These are phyloP conservation scores for Ramazzottius varieornatus DNA, from an alignment of 2,888 invertebrate species.

Conservation along the genomic window DNA sequence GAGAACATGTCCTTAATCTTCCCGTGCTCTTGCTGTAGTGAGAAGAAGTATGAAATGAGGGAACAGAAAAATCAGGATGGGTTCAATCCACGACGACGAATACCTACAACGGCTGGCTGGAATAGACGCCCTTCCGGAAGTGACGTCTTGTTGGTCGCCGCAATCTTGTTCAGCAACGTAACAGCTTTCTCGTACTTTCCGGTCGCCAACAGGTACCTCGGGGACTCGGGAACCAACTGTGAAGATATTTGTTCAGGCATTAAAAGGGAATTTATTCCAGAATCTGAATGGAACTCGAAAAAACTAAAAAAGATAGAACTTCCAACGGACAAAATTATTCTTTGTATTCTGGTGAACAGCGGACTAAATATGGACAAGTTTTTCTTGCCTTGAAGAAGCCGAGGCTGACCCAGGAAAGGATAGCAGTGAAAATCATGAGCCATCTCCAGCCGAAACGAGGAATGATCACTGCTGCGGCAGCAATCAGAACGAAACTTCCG, in stretches of 20 bases:
- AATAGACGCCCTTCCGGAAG: conserved; percentile 15
- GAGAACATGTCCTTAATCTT: conserved; percentile 15
- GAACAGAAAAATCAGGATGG: too few species aligned
- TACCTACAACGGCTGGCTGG: conserved; percentile 8
- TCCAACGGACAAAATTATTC: not conserved
- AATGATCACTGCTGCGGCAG: conserved; percentile 16
- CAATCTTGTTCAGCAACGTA: conserved; percentile 13
- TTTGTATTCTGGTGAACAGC: not conserved
- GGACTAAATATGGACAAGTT: too few species aligned
- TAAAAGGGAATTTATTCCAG: not conserved
- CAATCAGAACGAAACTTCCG: conserved; percentile 19
- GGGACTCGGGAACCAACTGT: conserved; percentile 21
- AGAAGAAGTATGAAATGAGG: too few species aligned
- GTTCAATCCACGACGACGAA: too few species aligned
- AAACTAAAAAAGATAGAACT: not conserved
- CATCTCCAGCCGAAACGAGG: conserved; percentile 20
- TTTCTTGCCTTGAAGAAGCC: conserved; percentile 15
- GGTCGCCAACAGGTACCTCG: conserved; percentile 19
- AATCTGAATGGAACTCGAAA: not conserved
- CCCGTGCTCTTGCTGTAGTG: conserved; percentile 6
- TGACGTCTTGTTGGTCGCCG: conserved; percentile 13
- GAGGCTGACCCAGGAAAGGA: conserved; percentile 16
- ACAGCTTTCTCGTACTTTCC: conserved; percentile 16
- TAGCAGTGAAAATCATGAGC: conserved; percentile 17
- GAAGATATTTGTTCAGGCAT: conserved; percentile 5